phyloP scores from a whole-genome alignment of 2,888 invertebrate species.

The Megaustenia siamemsis region DNA sequence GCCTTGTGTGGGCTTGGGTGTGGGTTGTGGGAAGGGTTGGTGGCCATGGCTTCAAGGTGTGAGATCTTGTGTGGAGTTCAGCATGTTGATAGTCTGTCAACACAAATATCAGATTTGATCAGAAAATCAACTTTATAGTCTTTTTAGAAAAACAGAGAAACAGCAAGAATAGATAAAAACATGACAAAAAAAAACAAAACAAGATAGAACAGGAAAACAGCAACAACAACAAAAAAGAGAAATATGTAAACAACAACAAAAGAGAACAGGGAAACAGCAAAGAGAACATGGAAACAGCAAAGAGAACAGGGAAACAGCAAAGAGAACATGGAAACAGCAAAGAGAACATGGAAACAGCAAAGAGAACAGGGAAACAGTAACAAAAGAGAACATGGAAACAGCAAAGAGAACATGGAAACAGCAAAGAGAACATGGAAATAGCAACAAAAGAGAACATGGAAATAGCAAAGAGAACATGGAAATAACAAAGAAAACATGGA shows the following conservation, averaged over 20 bases:
- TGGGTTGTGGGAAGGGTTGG: background rate
- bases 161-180: background rate
- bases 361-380: conserved; percentile 2
- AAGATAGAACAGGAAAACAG: background rate
- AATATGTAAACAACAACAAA: background rate
- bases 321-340: background rate
- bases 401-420: conserved; percentile 11
- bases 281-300: too few species aligned
- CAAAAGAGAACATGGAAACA: conserved; percentile 8
- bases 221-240: background rate
- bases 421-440: background rate
- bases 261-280: too few species aligned
- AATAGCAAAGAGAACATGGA: background rate
- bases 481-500: conserved; percentile 17
- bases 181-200: background rate
- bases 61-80: too few species aligned
- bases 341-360: conserved; percentile 15
- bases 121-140: too few species aligned
- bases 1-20: background rate
- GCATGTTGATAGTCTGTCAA: too few species aligned
- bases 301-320: background rate
- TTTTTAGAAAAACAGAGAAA: background rate
- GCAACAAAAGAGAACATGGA: background rate
- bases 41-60: background rate
- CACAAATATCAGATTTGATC: too few species aligned